Evolutionary conservation across 2,797 vertebrate genomes (phyloP).

Genomic region (Sebastes nivosus): DNA sequence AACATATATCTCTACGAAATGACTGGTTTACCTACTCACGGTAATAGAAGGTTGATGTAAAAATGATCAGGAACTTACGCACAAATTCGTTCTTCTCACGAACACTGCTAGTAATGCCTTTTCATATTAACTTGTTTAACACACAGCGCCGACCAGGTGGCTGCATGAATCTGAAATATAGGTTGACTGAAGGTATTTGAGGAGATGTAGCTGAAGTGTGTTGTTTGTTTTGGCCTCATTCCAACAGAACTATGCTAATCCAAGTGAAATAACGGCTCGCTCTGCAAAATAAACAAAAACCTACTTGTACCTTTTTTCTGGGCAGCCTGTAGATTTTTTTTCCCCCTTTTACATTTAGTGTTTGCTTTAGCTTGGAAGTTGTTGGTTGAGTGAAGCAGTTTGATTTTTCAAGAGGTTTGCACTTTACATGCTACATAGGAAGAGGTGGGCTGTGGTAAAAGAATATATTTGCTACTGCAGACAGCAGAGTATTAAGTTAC

Average conservation of each 20-base stretch:
- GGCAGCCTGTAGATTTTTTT: background rate
- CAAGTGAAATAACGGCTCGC: constrained; percentile 43
- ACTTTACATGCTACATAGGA: constrained; percentile 11
- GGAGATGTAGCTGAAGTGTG: constrained; percentile 14
- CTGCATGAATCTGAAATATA: constrained; percentile 14
- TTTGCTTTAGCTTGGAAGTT: constrained; percentile 59
- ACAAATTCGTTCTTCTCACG: too few relatives aligned
- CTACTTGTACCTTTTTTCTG: background rate
- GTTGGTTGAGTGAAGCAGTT: constrained; percentile 45
- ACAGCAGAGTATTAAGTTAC: constrained; percentile 25
- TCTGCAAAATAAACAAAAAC: constrained; percentile 42
- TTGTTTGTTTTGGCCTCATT: constrained; percentile 47
- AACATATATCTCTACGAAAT: too few relatives aligned
- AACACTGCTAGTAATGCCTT: background rate
- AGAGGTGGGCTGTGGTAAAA: constrained; percentile 11
- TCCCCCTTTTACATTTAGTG: background rate
- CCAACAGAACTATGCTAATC: constrained; percentile 37
- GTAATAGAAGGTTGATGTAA: too few relatives aligned
- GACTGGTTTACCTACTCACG: too few relatives aligned
- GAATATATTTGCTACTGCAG: background rate
- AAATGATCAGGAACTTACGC: too few relatives aligned
- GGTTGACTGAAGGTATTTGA: constrained; percentile 35
- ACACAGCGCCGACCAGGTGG: constrained; percentile 30
- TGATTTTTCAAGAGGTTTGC: constrained; percentile 32
- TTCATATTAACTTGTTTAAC: constrained; percentile 1